phyloP scores from a whole-genome alignment of 2,797 vertebrate species.

The Chaunax sp. region DNA sequence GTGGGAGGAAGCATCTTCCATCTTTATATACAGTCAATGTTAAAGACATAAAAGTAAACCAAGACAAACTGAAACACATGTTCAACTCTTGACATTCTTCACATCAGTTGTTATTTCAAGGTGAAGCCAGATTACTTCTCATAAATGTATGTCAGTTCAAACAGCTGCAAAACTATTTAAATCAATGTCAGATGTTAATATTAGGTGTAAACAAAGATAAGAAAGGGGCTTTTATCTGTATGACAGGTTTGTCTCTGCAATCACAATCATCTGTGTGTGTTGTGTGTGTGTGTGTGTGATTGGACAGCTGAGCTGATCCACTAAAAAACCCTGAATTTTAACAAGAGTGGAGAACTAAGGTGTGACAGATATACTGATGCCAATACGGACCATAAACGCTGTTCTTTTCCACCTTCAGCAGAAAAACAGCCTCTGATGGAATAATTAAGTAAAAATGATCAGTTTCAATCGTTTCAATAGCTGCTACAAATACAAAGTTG shows the following conservation, averaged over 20 bases:
- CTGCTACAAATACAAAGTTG: slow-evolving; percentile 47
- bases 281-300: slow-evolving; percentile 3
- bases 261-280: not conserved
- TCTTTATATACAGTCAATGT: not conserved
- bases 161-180: not conserved
- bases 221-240: not conserved
- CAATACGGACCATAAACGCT: slow-evolving; percentile 5
- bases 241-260: not conserved
- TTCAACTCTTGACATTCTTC: slow-evolving; percentile 22
- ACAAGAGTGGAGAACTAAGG: slow-evolving; percentile 18
- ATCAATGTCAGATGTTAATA: not conserved
- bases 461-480: slow-evolving; percentile 28
- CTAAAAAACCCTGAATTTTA: slow-evolving; percentile 33
- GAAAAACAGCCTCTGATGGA: not conserved
- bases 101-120: slow-evolving; percentile 15
- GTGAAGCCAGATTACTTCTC: not conserved
- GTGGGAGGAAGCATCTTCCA: not conserved
- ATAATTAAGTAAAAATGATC: slow-evolving; percentile 12
- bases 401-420: not conserved
- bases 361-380: slow-evolving; percentile 19
- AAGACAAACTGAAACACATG: slow-evolving; percentile 1
- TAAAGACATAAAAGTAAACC: slow-evolving; percentile 5
- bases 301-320: slow-evolving; percentile 29
- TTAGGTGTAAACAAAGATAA: not conserved
- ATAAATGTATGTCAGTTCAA: not conserved